Evolutionary conservation across 2,113 vertebrate genomes (phyloP), one percentile per base, ranked within the genome.

Genomic region (Willisornis vidua): DNA sequence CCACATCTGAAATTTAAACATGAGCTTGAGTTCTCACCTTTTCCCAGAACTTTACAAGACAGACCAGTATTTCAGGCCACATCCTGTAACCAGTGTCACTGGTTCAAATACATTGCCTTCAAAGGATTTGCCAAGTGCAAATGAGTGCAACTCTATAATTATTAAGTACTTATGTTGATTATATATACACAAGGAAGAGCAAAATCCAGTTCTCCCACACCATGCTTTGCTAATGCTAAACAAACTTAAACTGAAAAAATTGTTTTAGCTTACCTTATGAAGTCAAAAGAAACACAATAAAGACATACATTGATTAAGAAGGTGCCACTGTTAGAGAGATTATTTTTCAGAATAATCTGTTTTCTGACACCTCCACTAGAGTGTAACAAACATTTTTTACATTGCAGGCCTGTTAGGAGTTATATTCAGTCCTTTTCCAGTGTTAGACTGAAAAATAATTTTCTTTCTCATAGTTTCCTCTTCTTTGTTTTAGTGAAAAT

Each of bases 51-150:
- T 95, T 95, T 48, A 94, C 95, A 94, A 84, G 95, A 96, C 93
- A 93, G 94, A 97, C 96, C 90, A 94, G 95, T 96, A 96, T 96
- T 97, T 94, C 96, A 96, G 76, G 96, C 73, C 90, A 85, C 75
- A 85, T 96, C 90, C 90, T 92, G 81, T 73, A 95, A 96, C 93
- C 91, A 96, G 94, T 96, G 91, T 96, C 95, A 90, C 96, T 91
- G 91, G 95, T 95, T 96, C 87, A 93, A 93, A 89, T 58, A 79
- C 81, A 45, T 52, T 70, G 63, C 83, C 93, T 96, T 97, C 96
- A 96, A 96, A 96, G 94, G 93, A 89, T 88, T 91, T 94, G 94
- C 72, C 90, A 93, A 97, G 92, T 90, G 93, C 90, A 95, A 92
- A 94, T 92, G 92, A 94, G 55, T 72, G 87, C 89, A 94, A 88